Evolutionary conservation across 1,140 invertebrate genomes (phyloP), one percentile per base, ranked within the genome.

Genomic region (Bradysia coprophila): DNA sequence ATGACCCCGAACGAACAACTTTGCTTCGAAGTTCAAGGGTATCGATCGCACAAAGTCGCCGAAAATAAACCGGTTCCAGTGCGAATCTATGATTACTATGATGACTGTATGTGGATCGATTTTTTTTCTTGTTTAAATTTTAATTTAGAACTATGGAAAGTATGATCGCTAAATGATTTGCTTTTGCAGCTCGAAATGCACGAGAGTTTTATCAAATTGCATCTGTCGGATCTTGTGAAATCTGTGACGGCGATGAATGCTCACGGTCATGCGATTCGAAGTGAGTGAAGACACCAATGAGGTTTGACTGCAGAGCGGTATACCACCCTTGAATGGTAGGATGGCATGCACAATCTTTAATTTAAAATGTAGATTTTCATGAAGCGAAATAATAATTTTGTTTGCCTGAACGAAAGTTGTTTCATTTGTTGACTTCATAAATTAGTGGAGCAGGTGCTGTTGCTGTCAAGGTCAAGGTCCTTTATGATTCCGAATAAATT

Each of bases 1-100:
- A 69, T 90, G 57, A 65, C 71, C 1, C 43, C 52, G 0, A 63
- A 65, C 4, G 63, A 74, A 41, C 13, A 34, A 34, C 74, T 78
- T 38, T 92, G 87, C 52, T 75, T 91, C 4, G 80, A 78, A 1
- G 72, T 94, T 15, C 78, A 81, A 13, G 84, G 86, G 1, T 79
- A 78, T 49, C 73, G 85, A 51, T 80, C 81, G 1, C 79, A 82
- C 53, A 79, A 79, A 58, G 85, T 93, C 10, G 84, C 83, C 3
- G 76, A 83, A 51, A 83, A 90, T 53, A 83, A 81, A 55, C 81
- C 85, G 10, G 83, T 85, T 9, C 72, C 83, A 33, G 79, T 94
- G 13, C 70, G 72, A n/a, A 69, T 93, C 21, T 94, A 89, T 53
- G 88, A 94, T 54, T 95, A 95, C 56, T 95, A 94, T 52, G 82